Evolutionary conservation across 2,888 invertebrate genomes (phyloP), one percentile per base, ranked within the genome.

Genomic region (Aelia acuminata): DNA sequence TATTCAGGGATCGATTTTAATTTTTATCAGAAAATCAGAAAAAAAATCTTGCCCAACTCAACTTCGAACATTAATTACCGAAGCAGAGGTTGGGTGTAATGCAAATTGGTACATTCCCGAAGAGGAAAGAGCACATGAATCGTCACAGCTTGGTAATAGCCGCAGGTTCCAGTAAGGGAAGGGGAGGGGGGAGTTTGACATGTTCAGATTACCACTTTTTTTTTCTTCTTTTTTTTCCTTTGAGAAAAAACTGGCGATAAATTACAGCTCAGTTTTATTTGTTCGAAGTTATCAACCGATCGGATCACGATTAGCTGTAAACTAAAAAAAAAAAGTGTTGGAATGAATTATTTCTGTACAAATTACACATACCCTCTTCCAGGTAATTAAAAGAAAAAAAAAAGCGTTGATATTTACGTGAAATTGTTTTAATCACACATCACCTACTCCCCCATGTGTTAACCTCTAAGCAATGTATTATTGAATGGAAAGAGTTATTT

Each of bases 181-280:
- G 63, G 10, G 63, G 63, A 20, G 63, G 63, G 63, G 35, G 63
- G 63, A 35, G 63, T 70, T 70, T 70, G 63, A 70, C 63, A 70
- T 35, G 31, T 70, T 35, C 35, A 18, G 63, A 70, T 70, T 70
- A 70, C 63, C 35, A 35, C 35, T 70, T 70, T 70, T 70, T 70
- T 31, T 5, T 63, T 31, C 63, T 15, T 57, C n/a, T 70, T 35
- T 15, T 70, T 35, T 70, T 18, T 18, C 15, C 31, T 18, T 70
- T 70, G 15, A 70, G n/a, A n/a, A n/a, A 70, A 70, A 15, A 70
- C 18, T 35, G 20, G 63, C 63, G 18, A 70, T 70, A 70, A 70
- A 70, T 70, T 31, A 70, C 63, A 35, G 31, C 5, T 18, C 31
- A 70, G 31, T 70, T 70, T 70, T 70, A 31, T 70, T 70, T 70